Base-by-base conservation (phyloP, 2,797 vertebrate genomes). In the Coregonus suidteri region DNA sequence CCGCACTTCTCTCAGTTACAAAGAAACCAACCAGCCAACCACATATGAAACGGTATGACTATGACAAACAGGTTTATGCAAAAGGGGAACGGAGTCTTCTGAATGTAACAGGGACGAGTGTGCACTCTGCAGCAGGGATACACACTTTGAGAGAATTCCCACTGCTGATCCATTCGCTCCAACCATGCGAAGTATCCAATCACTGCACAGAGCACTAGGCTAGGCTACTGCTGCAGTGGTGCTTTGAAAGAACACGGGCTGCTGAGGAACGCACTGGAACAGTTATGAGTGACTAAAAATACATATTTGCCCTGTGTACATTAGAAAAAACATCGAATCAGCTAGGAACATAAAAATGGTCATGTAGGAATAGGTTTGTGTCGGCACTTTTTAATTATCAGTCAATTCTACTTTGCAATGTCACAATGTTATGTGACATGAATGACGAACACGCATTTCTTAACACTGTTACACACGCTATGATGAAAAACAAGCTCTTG, bases 191-290 rank as follows among this genome's bases (percentile, higher is more conserved):
- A 78, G 65, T 81, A 84, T 86, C 81, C 83, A 79, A 74, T 78
- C 73, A n/a, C 67, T 74, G 80, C 25, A 65, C 64, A 74, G 74
- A 71, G 77, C 73, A 56, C 53, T 56, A 6, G 53, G 41, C 41
- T 9, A 9, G 41, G 53, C 53, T 16, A 74, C 78, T 86, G 86
- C 76, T 80, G 87, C 88, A 88, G 85, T 87, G 90, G 92, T 74
- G 85, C 83, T 76, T 75, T 81, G 72, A 67, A 76, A 74, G 41
- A 31, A 41, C 68, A 73, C 52, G 64, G 35, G 54, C 54, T 70
- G 76, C 71, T 35, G 31, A 35, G 6, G 25, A 53, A n/a, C 47
- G 20, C n/a, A 59, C 56, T 59, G 71, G 74, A 73, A 64, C 65
- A 79, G 65, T 74, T 76, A 51, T 67, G 30, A 74, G 51, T 75